Percentiles rank a stretch among this genome's conserved stretches.
Evolutionary conservation across 1,140 invertebrate species (phyloP).

Genomic region (Atopsyche davidsoni): DNA sequence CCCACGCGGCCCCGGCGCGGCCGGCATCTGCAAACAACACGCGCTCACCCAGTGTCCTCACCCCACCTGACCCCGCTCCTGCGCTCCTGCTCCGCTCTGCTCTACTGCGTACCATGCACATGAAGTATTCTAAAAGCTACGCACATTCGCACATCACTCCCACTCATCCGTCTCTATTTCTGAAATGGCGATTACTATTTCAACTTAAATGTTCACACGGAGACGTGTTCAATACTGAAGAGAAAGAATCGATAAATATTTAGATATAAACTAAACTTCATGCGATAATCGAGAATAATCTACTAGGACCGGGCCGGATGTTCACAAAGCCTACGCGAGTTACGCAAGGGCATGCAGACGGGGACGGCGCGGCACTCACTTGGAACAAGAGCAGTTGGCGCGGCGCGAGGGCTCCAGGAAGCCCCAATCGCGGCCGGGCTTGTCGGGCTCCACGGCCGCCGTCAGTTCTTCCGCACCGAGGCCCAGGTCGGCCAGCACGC

Average conservation of each 20-base stretch:
- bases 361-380: constrained; percentile 46
- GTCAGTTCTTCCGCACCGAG: constrained; percentile 17
- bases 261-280: neutral
- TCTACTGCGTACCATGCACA: too few relatives aligned
- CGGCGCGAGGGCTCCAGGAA: constrained; percentile 81
- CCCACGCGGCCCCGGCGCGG: constrained; percentile 39
- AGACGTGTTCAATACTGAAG: too few relatives aligned
- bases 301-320: too few relatives aligned
- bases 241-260: too few relatives aligned
- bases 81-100: neutral
- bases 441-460: constrained; percentile 22
- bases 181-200: neutral
- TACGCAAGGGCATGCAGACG: neutral
- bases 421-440: constrained; percentile 59
- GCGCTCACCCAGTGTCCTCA: constrained; percentile 6
- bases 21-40: constrained; percentile 26
- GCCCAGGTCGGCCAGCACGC: constrained; percentile 19
- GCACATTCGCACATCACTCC: neutral
- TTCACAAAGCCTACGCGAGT: neutral
- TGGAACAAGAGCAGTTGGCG: constrained; percentile 72
- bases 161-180: neutral
- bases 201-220: too few relatives aligned
- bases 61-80: constrained; percentile 1
- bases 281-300: too few relatives aligned
- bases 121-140: too few relatives aligned